Base-by-base conservation (phyloP, 1,140 invertebrate species). In the Pectinophora gossypiella region DNA sequence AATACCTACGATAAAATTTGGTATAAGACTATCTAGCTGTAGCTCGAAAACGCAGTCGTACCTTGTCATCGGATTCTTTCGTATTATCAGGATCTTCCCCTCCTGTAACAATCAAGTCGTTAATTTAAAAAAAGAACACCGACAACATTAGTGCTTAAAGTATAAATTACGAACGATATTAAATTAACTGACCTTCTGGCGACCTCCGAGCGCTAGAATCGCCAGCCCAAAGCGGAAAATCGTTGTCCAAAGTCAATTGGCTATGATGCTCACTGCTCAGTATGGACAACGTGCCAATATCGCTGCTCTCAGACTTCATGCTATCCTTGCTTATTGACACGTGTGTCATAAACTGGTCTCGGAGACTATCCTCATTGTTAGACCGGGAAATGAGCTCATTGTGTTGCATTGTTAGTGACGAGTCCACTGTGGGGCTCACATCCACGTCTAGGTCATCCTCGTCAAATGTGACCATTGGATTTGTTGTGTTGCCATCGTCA, bases 361-460 rank as follows among this genome's bases (percentile, higher is more conserved):
- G 51, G 46, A 47, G 54, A 12, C 52, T 56, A 10, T 61, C 67
- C 3, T 61, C 57, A 38, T 61, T 56, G 1, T 51, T 51, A 22
- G 54, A 6, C 9, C 27, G 27, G 2, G 27, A 32, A 1, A 32
- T 9, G 2, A 12, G 9, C n/a, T 12, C 9, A 7, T 9, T 12
- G 27, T 7, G 27, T 9, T 32, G 27, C 6, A 32, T 32, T 9
- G 27, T 32, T 9, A 32, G 27, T n/a, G 27, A 32, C 1, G 27
- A 9, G 27, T 32, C 27, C 9, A 9, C 27, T 10, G 22, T 10
- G 22, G 27, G 27, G 27, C 6, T 32, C 1, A 93, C 91, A 50
- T 95, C 95, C 1, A 93, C 91, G 50, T 95, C 95, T 36, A 96
- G 87, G 78, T 98, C 96, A 78, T 97, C 96, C 81, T 96, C 94